A percentile compares a stretch with the other conserved stretches of the same genome.
Evolutionary conservation across 2,797 vertebrate species (phyloP).

Genomic region (Etheostoma perlongum): DNA sequence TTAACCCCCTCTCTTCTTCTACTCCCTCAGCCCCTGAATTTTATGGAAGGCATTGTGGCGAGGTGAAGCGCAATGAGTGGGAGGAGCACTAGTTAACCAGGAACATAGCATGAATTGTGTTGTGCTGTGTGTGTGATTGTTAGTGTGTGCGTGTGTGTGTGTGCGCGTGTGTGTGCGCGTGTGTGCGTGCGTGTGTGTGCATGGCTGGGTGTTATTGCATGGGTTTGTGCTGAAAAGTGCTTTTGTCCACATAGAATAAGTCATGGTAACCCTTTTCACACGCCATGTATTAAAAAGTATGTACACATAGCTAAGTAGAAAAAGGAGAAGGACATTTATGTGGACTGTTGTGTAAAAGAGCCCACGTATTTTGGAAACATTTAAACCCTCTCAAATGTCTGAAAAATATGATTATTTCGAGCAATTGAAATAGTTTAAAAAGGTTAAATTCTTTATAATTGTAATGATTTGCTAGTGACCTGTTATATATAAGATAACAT

Average conservation of each 20-base stretch:
- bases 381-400: background rate
- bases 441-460: background rate
- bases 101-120: slow-evolving; percentile 52
- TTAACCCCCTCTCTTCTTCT: slow-evolving; percentile 57
- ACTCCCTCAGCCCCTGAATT: slow-evolving; percentile 58
- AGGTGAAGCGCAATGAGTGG: slow-evolving; percentile 73
- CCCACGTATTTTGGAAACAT: background rate
- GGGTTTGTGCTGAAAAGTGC: slow-evolving; percentile 29
- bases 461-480: background rate
- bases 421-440: background rate
- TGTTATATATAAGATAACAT: background rate
- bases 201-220: slow-evolving; percentile 10
- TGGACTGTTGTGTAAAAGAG: too few relatives aligned
- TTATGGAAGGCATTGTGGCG: slow-evolving; percentile 74
- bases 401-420: background rate
- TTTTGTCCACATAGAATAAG: slow-evolving; percentile 27
- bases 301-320: background rate
- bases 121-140: slow-evolving; percentile 43
- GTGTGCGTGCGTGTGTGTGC: background rate
- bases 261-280: slow-evolving; percentile 29
- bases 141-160: slow-evolving; percentile 9
- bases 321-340: background rate
- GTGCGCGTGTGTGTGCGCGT: slow-evolving; percentile 14
- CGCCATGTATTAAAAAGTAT: slow-evolving; percentile 4
- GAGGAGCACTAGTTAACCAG: slow-evolving; percentile 70